Evolutionary conservation across 2,797 vertebrate genomes (phyloP).

Genomic region (Nyctalus aviator): DNA sequence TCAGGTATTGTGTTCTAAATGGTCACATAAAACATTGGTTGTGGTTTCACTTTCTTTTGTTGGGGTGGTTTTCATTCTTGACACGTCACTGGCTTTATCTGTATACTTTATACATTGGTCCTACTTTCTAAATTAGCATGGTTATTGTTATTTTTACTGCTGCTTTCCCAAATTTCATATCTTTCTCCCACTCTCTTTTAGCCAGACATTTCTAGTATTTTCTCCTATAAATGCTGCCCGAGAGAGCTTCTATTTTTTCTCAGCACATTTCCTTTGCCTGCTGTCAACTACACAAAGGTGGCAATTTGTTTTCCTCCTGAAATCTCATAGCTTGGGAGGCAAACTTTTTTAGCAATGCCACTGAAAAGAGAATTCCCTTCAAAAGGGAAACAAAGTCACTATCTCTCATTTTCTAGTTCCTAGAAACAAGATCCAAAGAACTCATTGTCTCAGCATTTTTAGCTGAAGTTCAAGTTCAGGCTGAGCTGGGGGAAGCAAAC

Average conservation of each 20-base stretch:
- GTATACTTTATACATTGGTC: neutral
- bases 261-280: neutral
- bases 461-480: neutral
- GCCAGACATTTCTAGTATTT: neutral
- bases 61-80: neutral
- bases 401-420: conserved; percentile 15
- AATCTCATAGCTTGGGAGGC: neutral
- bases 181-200: neutral
- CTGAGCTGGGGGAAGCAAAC: neutral
- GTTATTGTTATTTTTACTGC: neutral
- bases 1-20: neutral
- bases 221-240: neutral
- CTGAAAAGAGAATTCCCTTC: neutral
- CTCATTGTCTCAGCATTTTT: neutral
- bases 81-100: neutral
- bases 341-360: neutral
- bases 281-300: neutral
- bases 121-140: neutral
- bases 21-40: neutral
- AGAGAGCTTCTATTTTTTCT: neutral
- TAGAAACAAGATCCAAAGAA: neutral
- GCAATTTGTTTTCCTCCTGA: neutral
- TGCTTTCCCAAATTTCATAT: neutral
- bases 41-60: neutral
- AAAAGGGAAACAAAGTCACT: neutral